Conservation (phyloP, 2,797 vertebrate genomes). For the Dallia pectoralis region DNA sequence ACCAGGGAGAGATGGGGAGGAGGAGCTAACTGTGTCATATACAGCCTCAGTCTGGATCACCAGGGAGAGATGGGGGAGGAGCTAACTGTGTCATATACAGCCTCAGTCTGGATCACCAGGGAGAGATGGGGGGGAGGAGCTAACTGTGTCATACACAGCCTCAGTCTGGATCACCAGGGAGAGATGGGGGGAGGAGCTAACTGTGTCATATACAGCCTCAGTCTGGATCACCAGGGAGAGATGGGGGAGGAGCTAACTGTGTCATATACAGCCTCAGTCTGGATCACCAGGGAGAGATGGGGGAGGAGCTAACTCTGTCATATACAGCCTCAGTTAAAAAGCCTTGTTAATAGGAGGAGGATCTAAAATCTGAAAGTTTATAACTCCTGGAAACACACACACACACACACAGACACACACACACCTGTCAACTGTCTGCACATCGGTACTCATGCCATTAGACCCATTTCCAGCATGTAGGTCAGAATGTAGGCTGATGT, state of each 20-base stretch:
- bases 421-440: slow-evolving; percentile 29
- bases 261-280: slow-evolving; percentile 44
- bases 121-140: slow-evolving; percentile 26
- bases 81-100: slow-evolving; percentile 41
- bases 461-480: slow-evolving; percentile 60
- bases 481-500: slow-evolving; percentile 49
- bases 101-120: slow-evolving; percentile 27
- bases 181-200: slow-evolving; percentile 26
- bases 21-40: slow-evolving; percentile 41
- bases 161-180: slow-evolving; percentile 29
- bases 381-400: slow-evolving; percentile 30
- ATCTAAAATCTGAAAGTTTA: slow-evolving; percentile 55
- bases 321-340: slow-evolving; percentile 23
- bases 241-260: slow-evolving; percentile 27
- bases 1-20: slow-evolving; percentile 27
- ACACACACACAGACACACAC: slow-evolving; percentile 7
- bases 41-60: slow-evolving; percentile 21
- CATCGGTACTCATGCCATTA: not conserved
- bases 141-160: slow-evolving; percentile 38
- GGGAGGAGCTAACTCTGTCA: slow-evolving; percentile 42
- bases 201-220: slow-evolving; percentile 41
- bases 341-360: slow-evolving; percentile 45
- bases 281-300: too few species aligned
- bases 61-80: slow-evolving; percentile 25
- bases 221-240: slow-evolving; percentile 30